Evolutionary conservation across 2,888 invertebrate genomes (phyloP).

Genomic region (Allacma fusca): DNA sequence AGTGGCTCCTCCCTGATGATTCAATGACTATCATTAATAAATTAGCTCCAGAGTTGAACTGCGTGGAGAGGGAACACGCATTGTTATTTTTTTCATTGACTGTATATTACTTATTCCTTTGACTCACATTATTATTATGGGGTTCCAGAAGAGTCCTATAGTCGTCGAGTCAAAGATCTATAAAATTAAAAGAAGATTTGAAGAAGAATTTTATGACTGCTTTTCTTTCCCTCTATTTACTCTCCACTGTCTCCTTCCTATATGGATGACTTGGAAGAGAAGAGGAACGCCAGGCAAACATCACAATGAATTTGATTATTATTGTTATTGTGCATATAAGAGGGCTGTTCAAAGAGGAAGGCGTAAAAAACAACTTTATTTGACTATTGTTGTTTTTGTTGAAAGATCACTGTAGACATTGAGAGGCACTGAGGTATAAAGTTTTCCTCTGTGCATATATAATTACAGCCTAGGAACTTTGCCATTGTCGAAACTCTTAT

Average conservation of each 20-base stretch:
- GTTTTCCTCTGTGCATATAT: background rate
- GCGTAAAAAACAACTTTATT: conserved; percentile 4
- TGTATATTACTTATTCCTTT: too few species aligned
- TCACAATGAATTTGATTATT: background rate
- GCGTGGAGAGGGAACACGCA: background rate
- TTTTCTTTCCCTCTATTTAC: background rate
- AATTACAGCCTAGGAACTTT: background rate
- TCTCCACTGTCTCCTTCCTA: too few species aligned
- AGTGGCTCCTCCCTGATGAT: conserved; percentile 20
- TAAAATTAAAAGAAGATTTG: conserved; percentile 4
- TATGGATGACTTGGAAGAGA: background rate
- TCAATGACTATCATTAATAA: conserved; percentile 36
- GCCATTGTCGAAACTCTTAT: too few species aligned
- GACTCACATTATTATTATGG: too few species aligned
- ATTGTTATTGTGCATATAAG: background rate
- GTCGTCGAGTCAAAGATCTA: background rate
- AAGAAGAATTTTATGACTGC: background rate
- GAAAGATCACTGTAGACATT: background rate
- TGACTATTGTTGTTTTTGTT: conserved; percentile 8
- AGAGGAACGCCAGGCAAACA: background rate
- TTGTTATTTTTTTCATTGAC: background rate
- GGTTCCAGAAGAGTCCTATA: too few species aligned
- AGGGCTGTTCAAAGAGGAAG: background rate
- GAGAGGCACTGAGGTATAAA: background rate
- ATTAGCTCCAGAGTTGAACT: conserved; percentile 18